Percentiles rank a stretch among this genome's conserved stretches.
Evolutionary conservation across 2,113 vertebrate species (phyloP).

Genomic region (Athene noctua): DNA sequence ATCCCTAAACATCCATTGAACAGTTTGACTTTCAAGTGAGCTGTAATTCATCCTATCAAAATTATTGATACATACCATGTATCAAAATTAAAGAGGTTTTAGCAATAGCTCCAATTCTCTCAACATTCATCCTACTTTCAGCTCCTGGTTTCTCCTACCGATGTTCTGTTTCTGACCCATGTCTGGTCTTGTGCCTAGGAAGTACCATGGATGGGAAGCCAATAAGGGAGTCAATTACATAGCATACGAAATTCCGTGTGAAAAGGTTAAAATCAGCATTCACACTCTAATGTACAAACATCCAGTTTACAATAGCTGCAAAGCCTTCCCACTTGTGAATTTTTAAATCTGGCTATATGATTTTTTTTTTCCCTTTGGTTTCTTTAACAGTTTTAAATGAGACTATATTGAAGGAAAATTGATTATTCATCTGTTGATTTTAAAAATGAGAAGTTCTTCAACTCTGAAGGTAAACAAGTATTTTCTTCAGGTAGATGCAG

Average conservation of each 20-base stretch:
- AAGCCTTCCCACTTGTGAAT: not conserved
- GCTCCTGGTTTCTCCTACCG: not conserved
- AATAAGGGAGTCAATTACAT: not conserved
- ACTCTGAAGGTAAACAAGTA: not conserved
- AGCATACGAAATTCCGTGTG: not conserved
- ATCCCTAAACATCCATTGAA: not conserved
- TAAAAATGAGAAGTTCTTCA: not conserved
- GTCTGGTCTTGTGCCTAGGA: not conserved
- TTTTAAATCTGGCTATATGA: not conserved
- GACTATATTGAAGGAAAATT: not conserved
- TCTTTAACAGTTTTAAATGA: not conserved
- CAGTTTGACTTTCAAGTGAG: not conserved
- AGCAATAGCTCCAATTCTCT: not conserved
- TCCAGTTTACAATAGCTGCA: not conserved
- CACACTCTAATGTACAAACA: not conserved
- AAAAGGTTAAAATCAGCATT: conserved; percentile 23
- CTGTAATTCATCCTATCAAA: not conserved
- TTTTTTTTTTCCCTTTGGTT: not conserved
- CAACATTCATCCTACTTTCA: not conserved
- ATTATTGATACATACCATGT: no score
- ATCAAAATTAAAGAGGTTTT: not conserved
- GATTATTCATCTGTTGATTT: not conserved
- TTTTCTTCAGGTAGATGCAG: not conserved
- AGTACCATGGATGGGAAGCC: not conserved
- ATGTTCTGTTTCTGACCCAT: not conserved